These are phyloP conservation scores for Hydrolagus colliei DNA, from an alignment of 2,797 vertebrate species.

Conservation along the genomic window DNA sequence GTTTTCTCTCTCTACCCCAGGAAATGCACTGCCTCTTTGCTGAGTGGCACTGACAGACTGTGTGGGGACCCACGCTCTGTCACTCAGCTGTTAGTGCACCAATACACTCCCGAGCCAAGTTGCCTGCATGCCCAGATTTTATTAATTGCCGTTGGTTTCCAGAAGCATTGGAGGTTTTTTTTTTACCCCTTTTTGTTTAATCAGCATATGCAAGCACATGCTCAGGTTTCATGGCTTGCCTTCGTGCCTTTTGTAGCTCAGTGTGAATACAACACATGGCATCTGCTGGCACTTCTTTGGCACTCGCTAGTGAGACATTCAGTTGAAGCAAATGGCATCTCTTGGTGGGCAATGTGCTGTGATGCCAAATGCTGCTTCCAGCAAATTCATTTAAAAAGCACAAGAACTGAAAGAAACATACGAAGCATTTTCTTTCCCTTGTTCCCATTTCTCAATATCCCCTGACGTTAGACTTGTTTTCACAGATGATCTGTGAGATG, in stretches of 20 bases:
- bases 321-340: neutral
- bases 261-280: neutral
- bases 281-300: neutral
- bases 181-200: neutral
- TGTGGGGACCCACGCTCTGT: too few species aligned
- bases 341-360: neutral
- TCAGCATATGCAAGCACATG: neutral
- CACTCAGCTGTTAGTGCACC: neutral
- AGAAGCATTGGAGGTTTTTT: neutral
- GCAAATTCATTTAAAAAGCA: neutral
- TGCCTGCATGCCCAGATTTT: neutral
- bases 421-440: neutral
- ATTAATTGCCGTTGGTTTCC: neutral
- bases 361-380: neutral
- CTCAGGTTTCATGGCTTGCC: neutral
- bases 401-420: neutral
- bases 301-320: neutral
- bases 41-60: neutral
- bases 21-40: neutral
- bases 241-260: neutral
- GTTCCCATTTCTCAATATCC: neutral
- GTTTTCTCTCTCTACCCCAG: neutral
- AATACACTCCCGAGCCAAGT: neutral
- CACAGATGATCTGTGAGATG: neutral
- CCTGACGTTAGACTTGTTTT: neutral